A percentile compares a stretch with the other conserved stretches of the same genome.
phyloP scores from a whole-genome alignment of 2,797 vertebrate genomes.

The Tragelaphus eurycerus region DNA sequence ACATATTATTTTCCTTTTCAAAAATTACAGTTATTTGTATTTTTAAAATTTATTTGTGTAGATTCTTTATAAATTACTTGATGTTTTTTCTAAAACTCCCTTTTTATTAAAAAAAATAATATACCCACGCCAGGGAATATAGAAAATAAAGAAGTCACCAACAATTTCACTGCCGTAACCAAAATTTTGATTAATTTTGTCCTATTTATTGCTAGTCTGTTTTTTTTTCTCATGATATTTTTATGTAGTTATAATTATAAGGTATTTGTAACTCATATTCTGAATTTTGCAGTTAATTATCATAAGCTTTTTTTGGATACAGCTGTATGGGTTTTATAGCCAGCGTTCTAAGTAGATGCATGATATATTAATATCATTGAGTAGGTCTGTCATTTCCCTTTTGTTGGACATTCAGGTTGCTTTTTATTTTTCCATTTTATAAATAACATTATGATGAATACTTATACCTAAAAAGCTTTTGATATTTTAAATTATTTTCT shows the following conservation, averaged over 20 bases:
- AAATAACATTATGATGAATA: constrained; percentile 2
- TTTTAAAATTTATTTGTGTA: constrained; percentile 1
- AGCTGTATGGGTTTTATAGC: not conserved
- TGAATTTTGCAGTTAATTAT: not conserved
- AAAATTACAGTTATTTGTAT: not conserved
- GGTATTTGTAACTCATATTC: not conserved
- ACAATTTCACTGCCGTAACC: not conserved
- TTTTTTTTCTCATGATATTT: constrained; percentile 1
- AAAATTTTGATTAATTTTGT: constrained; percentile 18
- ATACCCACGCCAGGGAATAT: not conserved
- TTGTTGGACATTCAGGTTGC: not conserved
- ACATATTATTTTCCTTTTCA: not conserved
- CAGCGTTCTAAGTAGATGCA: not conserved
- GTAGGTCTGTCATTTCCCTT: not conserved
- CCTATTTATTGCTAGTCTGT: not conserved
- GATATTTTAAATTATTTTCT: constrained; percentile 40
- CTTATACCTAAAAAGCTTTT: not conserved
- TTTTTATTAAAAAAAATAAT: not conserved
- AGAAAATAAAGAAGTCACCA: not conserved
- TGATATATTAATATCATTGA: not conserved
- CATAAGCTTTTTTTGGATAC: not conserved
- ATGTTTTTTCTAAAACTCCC: not conserved
- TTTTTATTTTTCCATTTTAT: constrained; percentile 36
- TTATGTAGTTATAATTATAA: not conserved
- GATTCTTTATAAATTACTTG: constrained; percentile 18